phyloP scores from a whole-genome alignment of 2,888 invertebrate species.

The Loripinus fragilis region DNA sequence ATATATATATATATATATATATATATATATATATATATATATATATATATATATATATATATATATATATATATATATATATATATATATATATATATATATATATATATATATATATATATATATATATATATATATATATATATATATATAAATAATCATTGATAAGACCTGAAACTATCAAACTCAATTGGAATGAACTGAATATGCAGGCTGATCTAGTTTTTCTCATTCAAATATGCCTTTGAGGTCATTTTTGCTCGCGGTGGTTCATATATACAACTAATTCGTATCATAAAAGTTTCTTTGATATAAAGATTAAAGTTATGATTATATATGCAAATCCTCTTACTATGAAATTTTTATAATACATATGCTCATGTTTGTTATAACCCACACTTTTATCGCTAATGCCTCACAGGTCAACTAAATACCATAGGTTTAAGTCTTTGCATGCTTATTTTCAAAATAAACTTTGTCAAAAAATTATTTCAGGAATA shows the following conservation, averaged over 20 bases:
- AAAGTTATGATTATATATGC: neutral
- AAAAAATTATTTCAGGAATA: neutral
- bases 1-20: too few relatives aligned
- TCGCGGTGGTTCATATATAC: neutral
- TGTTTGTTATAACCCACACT: neutral
- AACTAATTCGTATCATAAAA: neutral
- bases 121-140: too few relatives aligned
- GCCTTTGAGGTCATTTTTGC: neutral
- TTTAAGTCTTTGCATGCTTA: too few relatives aligned
- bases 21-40: too few relatives aligned
- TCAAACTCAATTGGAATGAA: too few relatives aligned
- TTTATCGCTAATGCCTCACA: neutral
- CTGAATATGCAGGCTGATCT: neutral
- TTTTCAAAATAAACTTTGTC: too few relatives aligned
- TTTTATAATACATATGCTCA: neutral
- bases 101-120: too few relatives aligned
- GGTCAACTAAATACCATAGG: neutral
- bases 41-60: too few relatives aligned
- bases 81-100: too few relatives aligned
- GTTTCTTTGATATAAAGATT: slow-evolving; percentile 13
- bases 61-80: too few relatives aligned
- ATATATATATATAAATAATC: too few relatives aligned
- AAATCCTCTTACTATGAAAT: slow-evolving; percentile 9
- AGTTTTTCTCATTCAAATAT: neutral
- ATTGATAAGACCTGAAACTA: too few relatives aligned